phyloP scores from a whole-genome alignment of 2,113 vertebrate species.

The Nasalis larvatus region DNA sequence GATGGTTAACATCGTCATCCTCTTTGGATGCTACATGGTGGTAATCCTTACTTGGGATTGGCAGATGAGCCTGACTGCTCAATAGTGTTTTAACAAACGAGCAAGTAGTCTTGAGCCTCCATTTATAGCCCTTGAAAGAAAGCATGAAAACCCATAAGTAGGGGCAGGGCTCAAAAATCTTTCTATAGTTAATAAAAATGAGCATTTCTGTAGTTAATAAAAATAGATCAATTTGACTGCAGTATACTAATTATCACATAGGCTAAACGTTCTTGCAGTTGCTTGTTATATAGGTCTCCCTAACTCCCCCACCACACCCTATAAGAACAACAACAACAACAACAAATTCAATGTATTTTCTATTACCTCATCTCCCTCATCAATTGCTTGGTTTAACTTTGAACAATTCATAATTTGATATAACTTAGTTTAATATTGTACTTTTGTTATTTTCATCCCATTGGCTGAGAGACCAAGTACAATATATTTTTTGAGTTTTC shows the following conservation, averaged over 20 bases:
- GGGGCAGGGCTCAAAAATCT: background rate
- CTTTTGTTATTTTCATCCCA: background rate
- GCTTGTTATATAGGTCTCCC: background rate
- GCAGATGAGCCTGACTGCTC: background rate
- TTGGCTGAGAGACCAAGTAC: background rate
- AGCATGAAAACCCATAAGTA: background rate
- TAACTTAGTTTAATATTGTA: background rate
- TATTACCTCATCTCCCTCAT: background rate
- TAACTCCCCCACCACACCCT: background rate
- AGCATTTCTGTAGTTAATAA: background rate
- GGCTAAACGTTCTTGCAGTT: background rate
- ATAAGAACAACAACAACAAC: background rate
- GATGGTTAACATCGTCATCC: background rate
- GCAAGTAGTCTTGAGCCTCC: background rate
- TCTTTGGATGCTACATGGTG: background rate
- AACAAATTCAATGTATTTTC: background rate
- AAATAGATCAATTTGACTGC: background rate
- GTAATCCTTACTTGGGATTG: background rate
- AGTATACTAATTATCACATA: background rate
- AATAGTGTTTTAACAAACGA: background rate
- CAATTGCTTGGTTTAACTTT: background rate
- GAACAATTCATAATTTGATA: background rate
- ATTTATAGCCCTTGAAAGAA: background rate
- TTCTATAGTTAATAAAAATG: background rate
- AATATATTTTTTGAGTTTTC: background rate